Base-by-base conservation (phyloP, 1,140 invertebrate genomes). In the Himalopsyche phryganea region DNA sequence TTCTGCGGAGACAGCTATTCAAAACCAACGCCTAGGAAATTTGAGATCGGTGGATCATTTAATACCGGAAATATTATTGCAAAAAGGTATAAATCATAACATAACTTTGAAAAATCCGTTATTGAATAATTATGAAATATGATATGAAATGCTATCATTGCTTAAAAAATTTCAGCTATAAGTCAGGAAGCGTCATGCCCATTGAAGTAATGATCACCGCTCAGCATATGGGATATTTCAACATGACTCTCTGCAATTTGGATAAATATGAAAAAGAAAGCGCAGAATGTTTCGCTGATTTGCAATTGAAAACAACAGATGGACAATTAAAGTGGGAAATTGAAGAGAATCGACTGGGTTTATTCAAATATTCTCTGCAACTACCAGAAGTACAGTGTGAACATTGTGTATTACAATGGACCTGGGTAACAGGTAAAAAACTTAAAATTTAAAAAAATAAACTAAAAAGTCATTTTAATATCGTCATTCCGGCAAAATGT, bases 361-460 rank as follows among this genome's bases (percentile, higher is more conserved):
- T 51, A 17, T 61, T 57, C 38, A 17, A 60, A 7, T 18, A 65
- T n/a, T 14, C 42, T 33, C 28, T 65, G n/a, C 14, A 58, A 51
- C 62, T 82, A 1, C 83, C 84, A 0, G 13, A 60, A 1, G 67
- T 63, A 28, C 74, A 68, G 0, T 80, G 85, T 66, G 42, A 77
- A 9, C 77, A 80, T 11, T 86, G 85, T 61, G 80, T 85, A 0
- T 61, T 86, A 0, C 78, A 83, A 61, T 86, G 84, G 84, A 77
- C 78, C 36, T 86, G 84, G 60, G 57, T 49, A 18, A 57, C 68
- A 66, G 50, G 72, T 76, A n/a, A n/a, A n/a, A n/a, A 35, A 45
- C n/a, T n/a, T n/a, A n/a, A n/a, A n/a, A n/a, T n/a, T n/a, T n/a
- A n/a, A n/a, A n/a, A n/a, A n/a, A n/a, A n/a, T n/a, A n/a, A n/a